Conservation (phyloP, 2,888 invertebrate genomes). For the Ryuthela nishihirai region DNA sequence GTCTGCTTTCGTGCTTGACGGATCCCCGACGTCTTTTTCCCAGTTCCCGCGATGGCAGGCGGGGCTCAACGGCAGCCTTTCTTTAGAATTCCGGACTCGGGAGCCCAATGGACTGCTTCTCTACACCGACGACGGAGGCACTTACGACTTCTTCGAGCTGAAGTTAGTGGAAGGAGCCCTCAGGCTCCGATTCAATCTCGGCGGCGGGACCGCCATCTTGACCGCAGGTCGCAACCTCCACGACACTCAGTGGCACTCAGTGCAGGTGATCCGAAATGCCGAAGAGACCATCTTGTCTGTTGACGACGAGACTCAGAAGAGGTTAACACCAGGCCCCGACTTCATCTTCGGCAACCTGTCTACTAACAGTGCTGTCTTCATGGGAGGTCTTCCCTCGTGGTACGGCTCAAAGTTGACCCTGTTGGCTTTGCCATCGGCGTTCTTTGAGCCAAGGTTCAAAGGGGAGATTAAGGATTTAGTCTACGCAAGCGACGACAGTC, state of each 20-base stretch:
- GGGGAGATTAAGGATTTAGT: conserved; percentile 89
- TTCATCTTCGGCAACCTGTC: conserved; percentile 81
- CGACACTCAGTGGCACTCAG: conserved; percentile 90
- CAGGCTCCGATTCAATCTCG: conserved; percentile 81
- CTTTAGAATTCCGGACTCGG: conserved; percentile 55
- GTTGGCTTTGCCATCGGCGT: conserved; percentile 30
- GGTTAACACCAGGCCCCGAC: conserved; percentile 79
- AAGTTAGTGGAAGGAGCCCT: conserved; percentile 88
- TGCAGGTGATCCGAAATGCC: conserved; percentile 65
- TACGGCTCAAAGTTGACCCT: conserved; percentile 72
- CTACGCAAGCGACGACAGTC: conserved; percentile 69
- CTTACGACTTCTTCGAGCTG: conserved; percentile 92
- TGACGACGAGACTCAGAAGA: conserved; percentile 73
- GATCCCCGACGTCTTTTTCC: conserved; percentile 32
- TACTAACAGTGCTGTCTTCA: conserved; percentile 87
- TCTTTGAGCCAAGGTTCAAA: conserved; percentile 58
- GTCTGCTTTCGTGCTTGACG: conserved; percentile 48
- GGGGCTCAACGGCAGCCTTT: conserved; percentile 57
- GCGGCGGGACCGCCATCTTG: conserved; percentile 81
- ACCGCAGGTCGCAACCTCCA: conserved; percentile 82
- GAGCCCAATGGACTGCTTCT: conserved; percentile 84
- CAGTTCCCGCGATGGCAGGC: conserved; percentile 38
- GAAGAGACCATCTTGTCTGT: conserved; percentile 82
- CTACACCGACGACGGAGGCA: conserved; percentile 94
- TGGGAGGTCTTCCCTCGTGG: conserved; percentile 94